phyloP scores from a whole-genome alignment of 2,113 vertebrate genomes.

The Onychostruthus taczanowskii region DNA sequence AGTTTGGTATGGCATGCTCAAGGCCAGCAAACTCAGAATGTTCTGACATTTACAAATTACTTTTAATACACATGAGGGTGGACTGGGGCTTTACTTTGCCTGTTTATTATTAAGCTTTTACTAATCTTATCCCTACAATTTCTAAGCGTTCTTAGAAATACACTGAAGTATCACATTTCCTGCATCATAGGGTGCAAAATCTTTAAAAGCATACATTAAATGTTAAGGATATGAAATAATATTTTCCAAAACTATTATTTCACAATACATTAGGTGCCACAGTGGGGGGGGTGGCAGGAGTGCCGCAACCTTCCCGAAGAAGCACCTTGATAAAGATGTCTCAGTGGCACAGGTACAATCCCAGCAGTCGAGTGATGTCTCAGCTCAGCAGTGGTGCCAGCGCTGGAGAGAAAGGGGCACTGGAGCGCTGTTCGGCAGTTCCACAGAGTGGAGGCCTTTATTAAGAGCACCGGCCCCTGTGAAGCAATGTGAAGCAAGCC shows the following conservation, averaged over 20 bases:
- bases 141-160: slow-evolving; percentile 31
- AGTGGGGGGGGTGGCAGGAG: too few species aligned
- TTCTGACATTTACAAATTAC: background rate
- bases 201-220: slow-evolving; percentile 40
- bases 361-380: too few species aligned
- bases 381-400: too few species aligned
- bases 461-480: too few species aligned
- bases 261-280: background rate
- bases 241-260: slow-evolving; percentile 25
- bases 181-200: slow-evolving; percentile 5
- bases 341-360: too few species aligned
- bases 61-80: background rate
- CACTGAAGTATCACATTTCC: slow-evolving; percentile 30
- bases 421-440: too few species aligned
- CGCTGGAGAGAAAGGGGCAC: too few species aligned
- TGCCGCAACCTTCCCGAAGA: too few species aligned
- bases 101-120: background rate
- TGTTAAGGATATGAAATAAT: background rate
- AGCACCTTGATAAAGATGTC: too few species aligned
- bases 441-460: too few species aligned
- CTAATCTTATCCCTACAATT: background rate
- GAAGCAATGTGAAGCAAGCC: too few species aligned
- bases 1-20: background rate
- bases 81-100: background rate
- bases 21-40: background rate